Base-by-base conservation (phyloP, 2,888 invertebrate genomes). In the Drosophila nr. medialis region DNA sequence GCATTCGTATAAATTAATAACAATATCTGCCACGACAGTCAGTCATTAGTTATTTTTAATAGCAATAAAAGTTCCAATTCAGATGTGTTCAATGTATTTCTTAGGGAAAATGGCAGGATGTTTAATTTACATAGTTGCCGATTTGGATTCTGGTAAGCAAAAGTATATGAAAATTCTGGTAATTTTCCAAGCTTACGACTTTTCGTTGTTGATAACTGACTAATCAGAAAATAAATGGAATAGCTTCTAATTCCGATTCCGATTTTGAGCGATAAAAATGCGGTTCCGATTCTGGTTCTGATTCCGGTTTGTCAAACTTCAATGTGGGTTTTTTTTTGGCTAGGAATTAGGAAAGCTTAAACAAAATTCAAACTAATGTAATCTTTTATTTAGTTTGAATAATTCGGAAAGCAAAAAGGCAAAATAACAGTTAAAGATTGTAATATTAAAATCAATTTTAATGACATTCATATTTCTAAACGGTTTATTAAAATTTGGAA, bases 111-210 rank as follows among this genome's bases (percentile, higher is more conserved):
- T 30, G 29, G 1, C 10, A 21, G 11, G 5, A 21, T 42, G 21
- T 42, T 11, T 29, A 27, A 27, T 8, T 49, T 8, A n/a, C n/a
- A n/a, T n/a, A 13, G 50, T 13, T 49, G 5, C 18, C 27, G 10
- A 18, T 18, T 5, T 18, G 29, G 8, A 18, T 18, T 15, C 2
- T 18, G 29, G 2, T 40, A n/a, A 0, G 4, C n/a, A 10, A 40
- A n/a, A 40, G 0, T 1, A n/a, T 0, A 40, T n/a, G 0, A 10
- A 4, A 10, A n/a, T 40, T 40, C n/a, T 0, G 2, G n/a, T n/a
- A n/a, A n/a, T n/a, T n/a, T n/a, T n/a, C n/a, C n/a, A n/a, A n/a
- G n/a, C n/a, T 10, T n/a, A n/a, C 38, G 10, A 1, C 4, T n/a
- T 40, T 40, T 4, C n/a, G 40, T 0, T 40, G 0, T n/a, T n/a